Conservation (phyloP, 2,888 invertebrate genomes). For the Rhagophthalmus giganteus region DNA sequence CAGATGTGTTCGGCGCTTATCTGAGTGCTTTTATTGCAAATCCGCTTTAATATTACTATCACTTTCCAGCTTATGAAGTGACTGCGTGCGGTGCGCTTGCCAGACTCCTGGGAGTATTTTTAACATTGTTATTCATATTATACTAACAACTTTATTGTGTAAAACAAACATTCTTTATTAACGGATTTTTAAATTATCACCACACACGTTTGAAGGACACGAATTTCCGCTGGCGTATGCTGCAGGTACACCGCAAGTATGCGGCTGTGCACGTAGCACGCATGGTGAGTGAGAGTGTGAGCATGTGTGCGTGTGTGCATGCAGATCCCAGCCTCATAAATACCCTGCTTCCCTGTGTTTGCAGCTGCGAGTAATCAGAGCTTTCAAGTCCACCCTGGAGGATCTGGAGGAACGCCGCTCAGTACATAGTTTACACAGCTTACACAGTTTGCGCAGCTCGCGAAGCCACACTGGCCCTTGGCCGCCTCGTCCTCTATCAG, state of each 20-base stretch:
- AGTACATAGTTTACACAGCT: conserved; percentile 94
- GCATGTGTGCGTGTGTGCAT: conserved; percentile 47
- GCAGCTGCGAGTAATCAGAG: conserved; percentile 99
- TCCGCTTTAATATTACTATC: conserved; percentile 14
- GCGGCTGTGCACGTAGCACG: conserved; percentile 32
- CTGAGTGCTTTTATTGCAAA: conserved; percentile 9
- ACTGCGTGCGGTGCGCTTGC: conserved; percentile 27
- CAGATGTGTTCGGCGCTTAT: conserved; percentile 25
- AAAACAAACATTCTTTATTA: no score
- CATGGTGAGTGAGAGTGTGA: conserved; percentile 33
- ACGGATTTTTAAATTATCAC: conserved; percentile 41
- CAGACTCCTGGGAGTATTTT: conserved; percentile 16
- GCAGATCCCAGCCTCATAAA: conserved; percentile 54
- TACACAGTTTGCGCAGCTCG: conserved; percentile 81
- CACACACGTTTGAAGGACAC: conserved; percentile 35
- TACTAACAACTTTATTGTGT: conserved; percentile 4
- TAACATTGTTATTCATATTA: conserved; percentile 4
- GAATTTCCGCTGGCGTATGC: conserved; percentile 35
- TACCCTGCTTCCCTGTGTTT: conserved; percentile 68
- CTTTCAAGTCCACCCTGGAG: conserved; percentile 99
- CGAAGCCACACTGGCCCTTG: conserved; percentile 73
- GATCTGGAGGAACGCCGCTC: conserved; percentile 99
- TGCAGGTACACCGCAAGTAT: conserved; percentile 31
- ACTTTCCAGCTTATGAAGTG: conserved; percentile 18
- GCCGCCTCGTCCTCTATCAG: conserved; percentile 69